These are phyloP conservation scores for Apodemus agrarius DNA, from an alignment of 2,797 vertebrate species.

Conservation along the genomic window DNA sequence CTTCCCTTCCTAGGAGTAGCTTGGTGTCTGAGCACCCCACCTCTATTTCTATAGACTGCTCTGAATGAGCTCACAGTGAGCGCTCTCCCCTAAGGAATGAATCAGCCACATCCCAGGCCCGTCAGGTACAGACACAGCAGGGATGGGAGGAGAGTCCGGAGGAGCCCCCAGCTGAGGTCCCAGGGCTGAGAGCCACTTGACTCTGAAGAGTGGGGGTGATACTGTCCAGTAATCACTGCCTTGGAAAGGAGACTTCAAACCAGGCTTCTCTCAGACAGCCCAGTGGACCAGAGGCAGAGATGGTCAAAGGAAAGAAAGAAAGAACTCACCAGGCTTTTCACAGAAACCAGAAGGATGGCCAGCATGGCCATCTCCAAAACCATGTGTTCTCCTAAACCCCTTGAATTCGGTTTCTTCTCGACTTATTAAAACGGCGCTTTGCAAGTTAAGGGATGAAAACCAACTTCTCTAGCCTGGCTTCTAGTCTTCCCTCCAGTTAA, in stretches of 20 bases:
- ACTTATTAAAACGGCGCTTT: background rate
- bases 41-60: slow-evolving; percentile 11
- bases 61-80: slow-evolving; percentile 39
- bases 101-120: background rate
- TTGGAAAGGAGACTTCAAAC: background rate
- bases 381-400: background rate
- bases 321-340: background rate
- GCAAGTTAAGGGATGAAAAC: background rate
- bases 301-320: background rate
- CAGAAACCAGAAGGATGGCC: background rate
- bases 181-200: slow-evolving; percentile 60
- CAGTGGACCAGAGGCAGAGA: background rate
- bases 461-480: background rate
- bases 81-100: background rate
- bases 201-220: slow-evolving; percentile 17
- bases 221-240: slow-evolving; percentile 22
- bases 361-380: background rate
- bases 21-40: background rate
- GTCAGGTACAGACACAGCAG: background rate
- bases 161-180: background rate
- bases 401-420: background rate
- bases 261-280: background rate
- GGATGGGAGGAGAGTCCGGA: background rate
- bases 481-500: background rate
- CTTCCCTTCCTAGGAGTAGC: background rate